phyloP scores from a whole-genome alignment of 2,888 invertebrate species.

The Philereme transversata region DNA sequence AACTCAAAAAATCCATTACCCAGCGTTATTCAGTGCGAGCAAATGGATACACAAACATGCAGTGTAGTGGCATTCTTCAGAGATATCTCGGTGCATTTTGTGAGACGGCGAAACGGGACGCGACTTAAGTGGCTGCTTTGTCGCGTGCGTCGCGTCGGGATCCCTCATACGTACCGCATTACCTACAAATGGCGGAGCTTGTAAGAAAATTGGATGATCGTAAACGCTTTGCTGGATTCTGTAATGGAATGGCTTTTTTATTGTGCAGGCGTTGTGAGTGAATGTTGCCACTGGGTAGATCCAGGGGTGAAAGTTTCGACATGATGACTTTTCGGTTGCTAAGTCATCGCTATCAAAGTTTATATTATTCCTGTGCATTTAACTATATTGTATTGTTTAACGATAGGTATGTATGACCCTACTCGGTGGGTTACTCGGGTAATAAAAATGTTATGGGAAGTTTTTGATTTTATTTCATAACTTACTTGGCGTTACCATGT shows the following conservation, averaged over 20 bases:
- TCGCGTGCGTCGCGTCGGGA: conserved; percentile 50
- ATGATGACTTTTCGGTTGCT: too few relatives aligned
- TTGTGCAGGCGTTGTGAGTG: conserved; percentile 12
- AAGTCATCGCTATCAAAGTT: too few relatives aligned
- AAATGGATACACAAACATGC: conserved; percentile 73
- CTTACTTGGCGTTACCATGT: too few relatives aligned
- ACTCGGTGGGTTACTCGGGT: too few relatives aligned
- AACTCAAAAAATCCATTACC: conserved; percentile 62
- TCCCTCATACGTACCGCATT: conserved; percentile 57
- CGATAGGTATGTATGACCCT: too few relatives aligned
- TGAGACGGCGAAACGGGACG: conserved; percentile 56
- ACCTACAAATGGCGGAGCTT: conserved; percentile 41
- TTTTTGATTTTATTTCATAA: too few relatives aligned
- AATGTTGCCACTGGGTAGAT: not conserved
- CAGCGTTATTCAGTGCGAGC: conserved; percentile 54
- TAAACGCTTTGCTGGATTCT: conserved; percentile 35
- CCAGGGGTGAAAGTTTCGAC: too few relatives aligned
- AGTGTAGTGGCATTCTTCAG: conserved; percentile 50
- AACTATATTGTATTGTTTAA: too few relatives aligned
- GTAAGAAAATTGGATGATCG: conserved; percentile 43
- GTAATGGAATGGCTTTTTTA: conserved; percentile 30
- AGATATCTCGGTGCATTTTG: conserved; percentile 64
- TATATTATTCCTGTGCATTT: too few relatives aligned
- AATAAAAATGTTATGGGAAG: too few relatives aligned
- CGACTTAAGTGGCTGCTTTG: conserved; percentile 66